Evolutionary conservation across 2,888 invertebrate species (phyloP).

Genomic region (Blera fallax): DNA sequence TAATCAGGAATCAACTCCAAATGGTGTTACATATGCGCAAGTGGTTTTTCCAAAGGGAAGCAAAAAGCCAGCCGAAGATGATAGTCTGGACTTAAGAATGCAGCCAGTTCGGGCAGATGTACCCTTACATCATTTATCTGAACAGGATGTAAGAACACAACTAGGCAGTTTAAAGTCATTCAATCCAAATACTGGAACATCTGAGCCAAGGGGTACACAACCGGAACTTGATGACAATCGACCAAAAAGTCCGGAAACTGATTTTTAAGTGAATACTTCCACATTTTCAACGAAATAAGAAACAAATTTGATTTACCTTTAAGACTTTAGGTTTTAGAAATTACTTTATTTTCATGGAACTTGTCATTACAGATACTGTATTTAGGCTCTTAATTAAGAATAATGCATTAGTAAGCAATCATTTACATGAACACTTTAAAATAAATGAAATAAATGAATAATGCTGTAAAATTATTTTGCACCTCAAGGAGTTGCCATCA

Average conservation of each 20-base stretch:
- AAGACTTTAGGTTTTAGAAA: neutral
- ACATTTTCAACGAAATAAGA: neutral
- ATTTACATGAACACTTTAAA: neutral
- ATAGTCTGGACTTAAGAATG: constrained; percentile 77
- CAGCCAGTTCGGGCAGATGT: constrained; percentile 78
- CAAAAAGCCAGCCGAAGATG: constrained; percentile 76
- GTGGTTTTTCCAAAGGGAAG: constrained; percentile 79
- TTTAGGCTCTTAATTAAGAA: neutral
- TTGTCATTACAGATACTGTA: neutral
- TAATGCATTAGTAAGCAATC: neutral
- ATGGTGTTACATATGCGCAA: constrained; percentile 78
- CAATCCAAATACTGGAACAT: constrained; percentile 66
- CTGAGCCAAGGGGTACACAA: neutral
- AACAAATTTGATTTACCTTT: neutral
- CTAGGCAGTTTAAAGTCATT: constrained; percentile 78
- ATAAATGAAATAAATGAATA: neutral
- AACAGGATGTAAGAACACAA: constrained; percentile 79
- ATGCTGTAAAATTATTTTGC: neutral
- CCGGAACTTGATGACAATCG: constrained; percentile 73
- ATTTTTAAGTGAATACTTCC: constrained; percentile 75
- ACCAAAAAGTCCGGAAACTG: constrained; percentile 80
- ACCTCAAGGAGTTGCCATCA: too few relatives aligned
- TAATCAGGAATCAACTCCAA: constrained; percentile 75
- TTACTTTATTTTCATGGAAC: neutral
- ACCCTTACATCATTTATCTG: constrained; percentile 78